phyloP scores from a whole-genome alignment of 2,888 invertebrate genomes.

The Drosophila percnosoma region DNA sequence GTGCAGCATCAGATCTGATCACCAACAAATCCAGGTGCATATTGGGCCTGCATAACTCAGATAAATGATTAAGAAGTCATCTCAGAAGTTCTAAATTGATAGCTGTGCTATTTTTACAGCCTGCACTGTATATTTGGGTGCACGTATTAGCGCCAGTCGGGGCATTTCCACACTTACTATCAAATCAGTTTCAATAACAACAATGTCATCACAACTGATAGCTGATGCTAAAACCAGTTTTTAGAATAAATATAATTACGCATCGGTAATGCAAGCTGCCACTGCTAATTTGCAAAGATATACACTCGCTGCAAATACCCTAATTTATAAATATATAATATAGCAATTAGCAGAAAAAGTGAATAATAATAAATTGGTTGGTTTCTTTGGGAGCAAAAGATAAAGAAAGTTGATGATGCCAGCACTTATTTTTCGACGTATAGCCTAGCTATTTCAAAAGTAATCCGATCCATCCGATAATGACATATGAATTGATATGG shows the following conservation, averaged over 20 bases:
- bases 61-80: not conserved
- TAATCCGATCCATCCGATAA: not conserved
- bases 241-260: conserved; percentile 39
- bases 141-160: conserved; percentile 5
- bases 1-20: not conserved
- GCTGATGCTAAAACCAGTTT: conserved; percentile 42
- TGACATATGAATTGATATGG: not conserved
- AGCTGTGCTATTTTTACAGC: not conserved
- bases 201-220: conserved; percentile 30
- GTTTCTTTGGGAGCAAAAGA: not conserved
- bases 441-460: not conserved
- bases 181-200: conserved; percentile 18
- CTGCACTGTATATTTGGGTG: not conserved
- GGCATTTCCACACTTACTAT: conserved; percentile 38
- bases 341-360: not conserved
- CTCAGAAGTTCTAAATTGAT: not conserved
- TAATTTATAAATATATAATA: not conserved
- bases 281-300: too few species aligned
- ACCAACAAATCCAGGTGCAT: too few species aligned
- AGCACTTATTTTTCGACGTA: too few species aligned
- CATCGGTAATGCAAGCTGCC: conserved; percentile 12
- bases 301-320: conserved; percentile 6
- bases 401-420: not conserved
- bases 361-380: not conserved
- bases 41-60: not conserved